Evolutionary conservation across 2,113 vertebrate genomes (phyloP), one percentile per base, ranked within the genome.

Genomic region (Tenebrosternarchus preto): DNA sequence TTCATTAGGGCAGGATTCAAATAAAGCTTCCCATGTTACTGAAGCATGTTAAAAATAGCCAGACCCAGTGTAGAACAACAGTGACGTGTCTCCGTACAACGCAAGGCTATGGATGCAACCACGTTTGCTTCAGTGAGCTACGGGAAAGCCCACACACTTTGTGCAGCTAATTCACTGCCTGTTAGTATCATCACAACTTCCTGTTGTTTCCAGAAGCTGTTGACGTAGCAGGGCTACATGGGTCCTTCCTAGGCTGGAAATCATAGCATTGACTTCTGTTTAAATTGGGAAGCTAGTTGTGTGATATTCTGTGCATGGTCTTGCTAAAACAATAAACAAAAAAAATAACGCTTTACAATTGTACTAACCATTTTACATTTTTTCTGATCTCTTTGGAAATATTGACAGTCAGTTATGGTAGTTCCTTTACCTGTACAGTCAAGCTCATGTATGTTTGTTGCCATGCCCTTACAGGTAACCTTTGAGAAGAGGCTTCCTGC

Each of bases 141-240:
- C 82, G 63, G 80, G 83, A 3, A 66, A 81, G 85, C 87, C 85
- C 27, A 66, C 86, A 85, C 76, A 81, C 83, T 87, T 86, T 88
- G 87, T 88, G 78, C 56, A 73, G 81, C 69, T 89, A 82, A 90
- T 86, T 89, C 71, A 77, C 46, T 81, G 81, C 81, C 87, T 89
- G 88, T 90, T 90, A 87, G 90, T 90, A 90, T 88, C 85, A 82
- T 84, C 84, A 84, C 85, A 86, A 89, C 89, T 92, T 92, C 91
- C 91, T 92, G 91, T 92, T 90, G 87, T 50, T 50, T 50, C 43
- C 43, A 50, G 43, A 50, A 50, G 5, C 87, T 91, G 87, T 17
- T 68, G 33, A 39, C 31, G 20, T n/a, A 67, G 63, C 63, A 67
- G 63, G 63, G 63, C 16, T 9, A 20, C 20, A 20, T 11, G 31